A percentile compares a stretch with the other conserved stretches of the same genome.
Conservation (phyloP, 2,113 vertebrate species). For the Cryptotis parvus region DNA sequence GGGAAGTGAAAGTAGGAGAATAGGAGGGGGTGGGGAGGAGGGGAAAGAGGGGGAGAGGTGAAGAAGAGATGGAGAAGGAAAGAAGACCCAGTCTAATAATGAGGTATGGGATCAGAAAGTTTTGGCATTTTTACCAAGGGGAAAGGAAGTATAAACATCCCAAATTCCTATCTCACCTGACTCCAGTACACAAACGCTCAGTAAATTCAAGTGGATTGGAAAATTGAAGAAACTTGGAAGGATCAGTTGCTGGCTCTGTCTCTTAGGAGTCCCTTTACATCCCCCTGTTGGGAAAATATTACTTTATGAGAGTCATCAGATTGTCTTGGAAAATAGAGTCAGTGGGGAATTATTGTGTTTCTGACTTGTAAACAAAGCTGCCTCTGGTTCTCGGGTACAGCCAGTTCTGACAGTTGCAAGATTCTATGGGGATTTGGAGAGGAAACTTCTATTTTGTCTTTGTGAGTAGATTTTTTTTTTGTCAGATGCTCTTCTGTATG, state of each 20-base stretch:
- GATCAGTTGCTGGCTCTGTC: not conserved
- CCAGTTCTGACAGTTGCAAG: not conserved
- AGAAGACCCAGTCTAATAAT: not conserved
- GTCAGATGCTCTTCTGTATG: not conserved
- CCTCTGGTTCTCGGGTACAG: not conserved
- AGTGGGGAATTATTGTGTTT: not conserved
- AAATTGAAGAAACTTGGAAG: not conserved
- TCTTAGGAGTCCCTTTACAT: not conserved
- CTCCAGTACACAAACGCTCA: not conserved
- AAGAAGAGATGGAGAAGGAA: too few relatives aligned
- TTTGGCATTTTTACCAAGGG: not conserved
- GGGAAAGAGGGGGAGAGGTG: too few relatives aligned
- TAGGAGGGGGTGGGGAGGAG: too few relatives aligned
- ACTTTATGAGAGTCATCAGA: not conserved
- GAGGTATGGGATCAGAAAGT: not conserved
- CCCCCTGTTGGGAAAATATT: not conserved
- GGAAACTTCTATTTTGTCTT: conserved; percentile 13
- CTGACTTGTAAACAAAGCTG: conserved; percentile 31
- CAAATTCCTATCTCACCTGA: not conserved
- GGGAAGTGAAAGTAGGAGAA: too few relatives aligned
- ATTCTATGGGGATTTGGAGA: not conserved
- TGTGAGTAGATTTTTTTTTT: not conserved
- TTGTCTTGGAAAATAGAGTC: conserved; percentile 15
- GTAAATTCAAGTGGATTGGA: not conserved
- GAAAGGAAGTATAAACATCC: not conserved